Base-by-base conservation (phyloP, 2,797 vertebrate genomes). In the Prionace glauca region DNA sequence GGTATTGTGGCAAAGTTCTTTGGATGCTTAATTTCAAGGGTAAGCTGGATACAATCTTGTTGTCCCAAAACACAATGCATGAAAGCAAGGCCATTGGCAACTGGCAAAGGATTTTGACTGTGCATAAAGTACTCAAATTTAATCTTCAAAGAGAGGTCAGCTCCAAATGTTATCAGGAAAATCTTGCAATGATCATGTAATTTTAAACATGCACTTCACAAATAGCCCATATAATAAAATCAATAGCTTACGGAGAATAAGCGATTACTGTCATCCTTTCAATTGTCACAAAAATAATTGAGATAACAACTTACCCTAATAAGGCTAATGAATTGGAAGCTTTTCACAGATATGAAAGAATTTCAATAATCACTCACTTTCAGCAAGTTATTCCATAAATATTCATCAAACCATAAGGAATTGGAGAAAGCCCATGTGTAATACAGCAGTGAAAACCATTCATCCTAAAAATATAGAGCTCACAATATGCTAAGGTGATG, bases 191-290 rank as follows among this genome's bases (percentile, higher is more conserved):
- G 32, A 45, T 24, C 71, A 41, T 26, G 72, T 26, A 69, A 77
- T 56, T 95, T 41, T 56, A 50, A 95, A n/a, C 18, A 92, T 20
- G 9, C 26, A 95, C 16, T 95, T 95, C 24, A 95, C 18, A 77
- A 56, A 74, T 50, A 56, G 93, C 93, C 93, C 71, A 95, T 77
- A 77, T 95, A 95, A 95, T 95, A 95, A 56, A 72, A 77, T 29
- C 5, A 29, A 77, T 74, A 95, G 8, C 26, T 95, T 4, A 77
- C 7, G 29, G 26, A 74, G 22, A 56, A 95, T 77, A 74, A 94
- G 3, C 26, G 45, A 60, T 95, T 94, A 50, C 11, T 32, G 41
- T 65, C 36, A 74, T 45, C 45, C 92, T 16, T 45, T 50, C 26
- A 29, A 2, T 45, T 11, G 41, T 74, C 2, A 26, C 16, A 50